A percentile compares a stretch with the other conserved stretches of the same genome.
phyloP scores from a whole-genome alignment of 2,888 invertebrate genomes.

The Loripinus fragilis region DNA sequence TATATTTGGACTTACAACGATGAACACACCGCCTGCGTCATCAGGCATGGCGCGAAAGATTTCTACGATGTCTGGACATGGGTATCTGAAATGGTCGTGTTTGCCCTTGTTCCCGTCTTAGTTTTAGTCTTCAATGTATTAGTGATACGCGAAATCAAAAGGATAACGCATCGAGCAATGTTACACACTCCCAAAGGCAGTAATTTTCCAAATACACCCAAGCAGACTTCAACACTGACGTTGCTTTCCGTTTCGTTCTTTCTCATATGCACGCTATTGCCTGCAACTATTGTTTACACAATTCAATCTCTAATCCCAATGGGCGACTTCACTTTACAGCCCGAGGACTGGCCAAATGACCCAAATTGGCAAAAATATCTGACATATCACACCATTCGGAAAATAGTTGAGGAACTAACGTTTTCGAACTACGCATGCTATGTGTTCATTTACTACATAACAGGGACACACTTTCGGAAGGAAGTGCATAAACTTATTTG shows the following conservation, averaged over 20 bases:
- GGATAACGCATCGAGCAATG: constrained; percentile 40
- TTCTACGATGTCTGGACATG: constrained; percentile 77
- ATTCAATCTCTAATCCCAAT: constrained; percentile 65
- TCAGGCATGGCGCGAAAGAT: constrained; percentile 32
- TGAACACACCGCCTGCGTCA: constrained; percentile 63
- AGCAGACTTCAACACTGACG: constrained; percentile 79
- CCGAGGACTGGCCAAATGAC: constrained; percentile 63
- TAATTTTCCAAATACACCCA: constrained; percentile 13
- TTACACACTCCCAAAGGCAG: no score
- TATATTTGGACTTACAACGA: constrained; percentile 79
- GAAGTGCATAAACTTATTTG: constrained; percentile 45
- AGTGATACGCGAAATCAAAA: constrained; percentile 77
- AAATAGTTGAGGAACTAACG: constrained; percentile 75
- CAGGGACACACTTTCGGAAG: constrained; percentile 78
- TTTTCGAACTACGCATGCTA: constrained; percentile 80
- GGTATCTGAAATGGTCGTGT: constrained; percentile 75
- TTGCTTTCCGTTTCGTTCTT: constrained; percentile 81
- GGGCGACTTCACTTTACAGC: constrained; percentile 54
- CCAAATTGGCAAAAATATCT: constrained; percentile 75
- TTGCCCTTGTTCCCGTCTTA: constrained; percentile 76
- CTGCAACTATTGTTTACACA: constrained; percentile 79
- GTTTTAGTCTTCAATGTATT: constrained; percentile 80
- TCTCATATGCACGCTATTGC: constrained; percentile 81
- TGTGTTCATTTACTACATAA: constrained; percentile 80
- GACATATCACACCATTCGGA: constrained; percentile 69